Conservation (phyloP, 37 sponge, comb jelly and placozoan genomes). For the Chondrilla cf. caribensis region DNA sequence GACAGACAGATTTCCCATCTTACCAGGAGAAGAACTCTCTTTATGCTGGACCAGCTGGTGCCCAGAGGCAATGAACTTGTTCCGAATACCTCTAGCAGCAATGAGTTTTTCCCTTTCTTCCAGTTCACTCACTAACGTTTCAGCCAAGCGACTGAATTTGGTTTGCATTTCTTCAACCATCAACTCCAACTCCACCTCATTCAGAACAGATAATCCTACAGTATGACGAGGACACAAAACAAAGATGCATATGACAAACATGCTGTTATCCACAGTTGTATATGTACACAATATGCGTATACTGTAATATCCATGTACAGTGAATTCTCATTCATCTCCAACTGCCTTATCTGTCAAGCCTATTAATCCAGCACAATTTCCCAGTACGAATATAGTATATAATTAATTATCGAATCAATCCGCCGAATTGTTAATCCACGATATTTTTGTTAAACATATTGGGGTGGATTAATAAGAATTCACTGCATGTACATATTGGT, state of each 20-base stretch:
- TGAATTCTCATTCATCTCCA: too few species aligned
- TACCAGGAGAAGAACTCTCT: neutral
- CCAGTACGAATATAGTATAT: too few species aligned
- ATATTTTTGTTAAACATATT: too few species aligned
- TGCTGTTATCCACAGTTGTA: neutral
- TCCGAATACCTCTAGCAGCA: conserved; percentile 37
- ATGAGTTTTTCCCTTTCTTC: conserved; percentile 38
- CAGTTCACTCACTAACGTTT: conserved; percentile 37
- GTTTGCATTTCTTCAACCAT: conserved; percentile 65
- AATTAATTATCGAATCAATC: too few species aligned
- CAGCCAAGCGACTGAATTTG: conserved; percentile 52
- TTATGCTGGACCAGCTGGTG: conserved; percentile 22
- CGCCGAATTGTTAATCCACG: too few species aligned
- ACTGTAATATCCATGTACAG: too few species aligned
- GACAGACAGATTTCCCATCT: neutral
- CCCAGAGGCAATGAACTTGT: conserved; percentile 61
- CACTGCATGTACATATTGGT: too few species aligned
- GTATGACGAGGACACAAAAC: neutral
- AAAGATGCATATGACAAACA: neutral
- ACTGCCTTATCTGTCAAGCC: too few species aligned
- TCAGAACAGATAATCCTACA: conserved; percentile 54
- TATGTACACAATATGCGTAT: too few species aligned
- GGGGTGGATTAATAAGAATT: too few species aligned
- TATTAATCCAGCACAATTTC: too few species aligned
- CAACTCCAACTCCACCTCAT: conserved; percentile 35